Conservation (phyloP, 2,797 vertebrate species). For the Xyrichtys novacula region DNA sequence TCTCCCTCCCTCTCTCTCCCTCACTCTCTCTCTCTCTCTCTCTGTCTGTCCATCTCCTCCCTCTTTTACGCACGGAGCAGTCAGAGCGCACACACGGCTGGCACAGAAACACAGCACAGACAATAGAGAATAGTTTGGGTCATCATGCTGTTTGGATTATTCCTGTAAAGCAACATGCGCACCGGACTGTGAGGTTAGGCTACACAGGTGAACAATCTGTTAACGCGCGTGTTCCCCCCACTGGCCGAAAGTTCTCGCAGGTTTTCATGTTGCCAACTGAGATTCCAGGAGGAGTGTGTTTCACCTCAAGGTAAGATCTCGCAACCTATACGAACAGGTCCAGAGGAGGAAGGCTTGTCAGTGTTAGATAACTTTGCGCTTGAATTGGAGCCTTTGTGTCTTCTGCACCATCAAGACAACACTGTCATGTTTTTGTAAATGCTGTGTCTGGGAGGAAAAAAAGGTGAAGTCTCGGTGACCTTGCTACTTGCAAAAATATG, state of each 20-base stretch:
- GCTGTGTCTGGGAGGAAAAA: neutral
- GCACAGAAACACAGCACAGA: conserved; percentile 66
- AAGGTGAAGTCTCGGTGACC: conserved; percentile 14
- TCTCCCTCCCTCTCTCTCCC: conserved; percentile 73
- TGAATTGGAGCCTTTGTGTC: conserved; percentile 1
- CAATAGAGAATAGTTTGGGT: conserved; percentile 74
- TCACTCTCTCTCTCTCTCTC: conserved; percentile 78
- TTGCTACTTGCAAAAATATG: conserved; percentile 2
- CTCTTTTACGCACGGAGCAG: conserved; percentile 78
- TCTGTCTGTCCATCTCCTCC: conserved; percentile 78
- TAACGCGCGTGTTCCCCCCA: conserved; percentile 48
- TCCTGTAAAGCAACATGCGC: conserved; percentile 53
- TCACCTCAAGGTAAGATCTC: conserved; percentile 85
- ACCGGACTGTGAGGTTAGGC: conserved; percentile 65
- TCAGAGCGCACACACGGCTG: conserved; percentile 70
- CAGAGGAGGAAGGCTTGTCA: conserved; percentile 14
- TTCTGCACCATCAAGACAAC: neutral
- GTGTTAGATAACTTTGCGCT: neutral
- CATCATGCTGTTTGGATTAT: conserved; percentile 77
- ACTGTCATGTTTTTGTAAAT: neutral
- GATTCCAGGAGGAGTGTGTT: conserved; percentile 88
- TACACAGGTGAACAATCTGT: conserved; percentile 58
- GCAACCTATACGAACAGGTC: conserved; percentile 59
- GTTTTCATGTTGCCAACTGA: conserved; percentile 88
- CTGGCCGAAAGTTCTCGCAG: conserved; percentile 61